Base-by-base conservation (phyloP, 2,797 vertebrate genomes). In the Hoplostethus mediterraneus region DNA sequence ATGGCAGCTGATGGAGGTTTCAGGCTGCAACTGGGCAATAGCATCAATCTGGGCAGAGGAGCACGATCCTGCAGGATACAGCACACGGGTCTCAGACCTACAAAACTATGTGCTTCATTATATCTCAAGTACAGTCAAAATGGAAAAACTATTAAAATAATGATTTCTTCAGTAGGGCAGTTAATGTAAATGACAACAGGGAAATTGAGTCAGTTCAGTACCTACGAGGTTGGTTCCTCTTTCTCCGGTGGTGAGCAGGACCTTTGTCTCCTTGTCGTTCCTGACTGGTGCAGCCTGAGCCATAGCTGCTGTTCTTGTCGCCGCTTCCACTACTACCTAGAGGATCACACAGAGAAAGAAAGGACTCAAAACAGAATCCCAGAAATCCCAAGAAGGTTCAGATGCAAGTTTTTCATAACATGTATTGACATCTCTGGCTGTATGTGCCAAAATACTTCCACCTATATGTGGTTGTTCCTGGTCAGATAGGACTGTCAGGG, bases 151-250 rank as follows among this genome's bases (percentile, higher is more conserved):
- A 11, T 11, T 40, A 40, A 40, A 40, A 40, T 10, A 51, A 51
- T 51, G 49, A 51, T 47, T 47, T 14, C 45, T 2, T 54, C 13
- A 2, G 36, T 13, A 16, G 17, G 57, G 16, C 14, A 4, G 3
- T 56, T 16, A 36, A 63, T 55, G 17, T 2, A 1, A 52, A 63
- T 38, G 5, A 60, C 21, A 68, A 14, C 10, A 48, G 4, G 2
- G 40, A 36, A 70, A 60, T 2, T 0, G 8, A 49, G 60, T 49
- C 2, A 2, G 5, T 59, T 72, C 4, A 53, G 4, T 94, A 99
- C 98, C 98, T 65, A 95, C 95, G 71, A 99, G 90, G 87, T 98
- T 98, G 82, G 91, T 96, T 81, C 87, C 95, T 75, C 69, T 83
- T 44, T 95, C 94, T 80, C 96, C 95, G 87, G 96, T 89, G 2